These are phyloP conservation scores for Microtus montanus DNA, from an alignment of 2,113 vertebrate genomes.

Conservation along the genomic window DNA sequence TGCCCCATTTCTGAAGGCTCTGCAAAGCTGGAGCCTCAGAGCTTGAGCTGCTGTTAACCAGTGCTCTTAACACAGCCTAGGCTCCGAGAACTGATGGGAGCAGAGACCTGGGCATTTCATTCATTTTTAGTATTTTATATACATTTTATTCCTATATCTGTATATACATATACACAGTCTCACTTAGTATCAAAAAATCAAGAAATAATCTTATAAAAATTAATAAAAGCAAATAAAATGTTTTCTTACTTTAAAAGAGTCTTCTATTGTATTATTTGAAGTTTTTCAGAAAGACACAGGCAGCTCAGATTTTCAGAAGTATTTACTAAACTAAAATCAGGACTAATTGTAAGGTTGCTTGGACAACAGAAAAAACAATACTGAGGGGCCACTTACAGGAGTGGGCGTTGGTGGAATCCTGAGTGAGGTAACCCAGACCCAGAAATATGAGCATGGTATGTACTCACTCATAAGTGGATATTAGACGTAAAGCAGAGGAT, in stretches of 20 bases:
- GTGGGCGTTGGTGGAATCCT: neutral
- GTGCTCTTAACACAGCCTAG: neutral
- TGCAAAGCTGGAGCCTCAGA: neutral
- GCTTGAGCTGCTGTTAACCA: neutral
- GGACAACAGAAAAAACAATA: neutral
- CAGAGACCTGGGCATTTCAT: rapidly evolving
- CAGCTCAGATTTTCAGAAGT: neutral
- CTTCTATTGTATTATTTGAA: neutral
- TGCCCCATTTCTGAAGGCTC: neutral
- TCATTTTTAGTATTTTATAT: neutral
- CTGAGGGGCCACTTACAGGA: neutral
- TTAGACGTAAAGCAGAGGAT: too few relatives aligned
- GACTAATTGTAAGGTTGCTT: neutral
- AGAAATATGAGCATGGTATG: too few relatives aligned
- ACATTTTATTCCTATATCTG: neutral
- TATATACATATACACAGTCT: neutral
- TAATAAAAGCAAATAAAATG: neutral
- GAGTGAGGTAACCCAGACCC: too few relatives aligned
- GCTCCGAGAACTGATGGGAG: neutral
- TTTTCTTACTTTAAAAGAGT: neutral
- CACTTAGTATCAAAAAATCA: neutral
- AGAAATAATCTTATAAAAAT: neutral
- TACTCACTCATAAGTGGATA: too few relatives aligned
- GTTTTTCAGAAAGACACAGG: neutral
- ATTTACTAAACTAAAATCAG: conserved; percentile 4